Evolutionary conservation across 2,797 vertebrate species (phyloP), one percentile per base, ranked within the genome.

Genomic region (Pyrocephalus nanus): DNA sequence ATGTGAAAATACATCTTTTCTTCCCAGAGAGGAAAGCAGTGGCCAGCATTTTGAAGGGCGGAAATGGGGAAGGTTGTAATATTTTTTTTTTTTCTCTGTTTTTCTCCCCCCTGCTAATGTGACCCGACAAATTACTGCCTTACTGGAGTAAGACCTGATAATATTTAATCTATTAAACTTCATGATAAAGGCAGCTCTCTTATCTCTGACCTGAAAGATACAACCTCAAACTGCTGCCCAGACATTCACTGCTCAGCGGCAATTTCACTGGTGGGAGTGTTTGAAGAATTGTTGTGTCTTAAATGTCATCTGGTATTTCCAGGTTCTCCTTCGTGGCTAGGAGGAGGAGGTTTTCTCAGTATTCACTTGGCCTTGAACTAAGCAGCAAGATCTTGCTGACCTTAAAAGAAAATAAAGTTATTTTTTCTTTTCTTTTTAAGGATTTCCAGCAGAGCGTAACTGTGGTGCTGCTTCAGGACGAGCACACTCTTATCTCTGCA

Each of bases 361-460:
- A 43, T 70, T 93, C 9, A 29, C 27, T 76, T 79, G 64, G 30
- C 70, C 53, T 86, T 92, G 62, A 83, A 66, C 50, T 69, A 65
- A 89, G 53, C 53, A 79, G 48, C 22, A 85, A 62, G 60, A 50
- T 53, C 60, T 62, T 72, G 18, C 67, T 79, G 71, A 70, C 60
- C 51, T 81, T 79, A 74, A 75, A 75, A 86, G 58, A 72, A 93
- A 92, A 75, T 71, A 22, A 83, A 83, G 4, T 45, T 29, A 8
- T 88, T 71, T 72, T 90, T 23, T 19, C 8, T 86, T 51, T 81
- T 84, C 29, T 82, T 66, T 93, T 61, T 71, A 92, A 98, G 98
- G 98, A 98, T 95, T 98, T 98, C 79, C 99, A 99, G 96, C 99
- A 99, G 97, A 99, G 99, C 54, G 99, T 99, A 78, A 99, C 99